Conservation (phyloP, 2,113 vertebrate species). For the Lethenteron reissneri region DNA sequence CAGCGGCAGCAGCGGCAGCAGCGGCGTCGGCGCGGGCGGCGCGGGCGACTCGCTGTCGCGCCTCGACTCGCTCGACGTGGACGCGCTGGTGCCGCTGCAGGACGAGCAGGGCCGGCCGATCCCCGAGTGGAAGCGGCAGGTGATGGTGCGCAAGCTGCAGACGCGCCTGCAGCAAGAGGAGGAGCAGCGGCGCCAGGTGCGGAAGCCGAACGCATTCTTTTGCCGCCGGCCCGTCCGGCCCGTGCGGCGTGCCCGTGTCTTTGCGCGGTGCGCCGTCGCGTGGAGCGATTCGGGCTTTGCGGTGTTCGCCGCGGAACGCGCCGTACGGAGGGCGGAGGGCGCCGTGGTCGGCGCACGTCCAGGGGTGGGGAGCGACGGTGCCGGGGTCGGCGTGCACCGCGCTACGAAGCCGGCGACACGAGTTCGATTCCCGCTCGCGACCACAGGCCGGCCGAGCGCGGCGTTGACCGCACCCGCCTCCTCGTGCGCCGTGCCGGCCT, state of each 20-base stretch:
- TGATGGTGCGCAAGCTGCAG: conserved; percentile 81
- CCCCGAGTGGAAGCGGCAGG: conserved; percentile 75
- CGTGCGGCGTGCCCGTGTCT: too few relatives aligned
- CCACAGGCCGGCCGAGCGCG: too few relatives aligned
- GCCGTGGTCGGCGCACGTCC: too few relatives aligned
- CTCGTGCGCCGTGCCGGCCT: too few relatives aligned
- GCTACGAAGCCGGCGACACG: too few relatives aligned
- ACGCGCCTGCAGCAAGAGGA: conserved; percentile 85
- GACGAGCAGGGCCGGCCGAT: conserved; percentile 67
- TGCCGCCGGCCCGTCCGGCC: too few relatives aligned
- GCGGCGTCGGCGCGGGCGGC: conserved; percentile 24
- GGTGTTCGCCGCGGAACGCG: rapidly evolving
- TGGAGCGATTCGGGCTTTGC: neutral
- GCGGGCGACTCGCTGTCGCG: conserved; percentile 14
- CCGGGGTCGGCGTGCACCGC: too few relatives aligned
- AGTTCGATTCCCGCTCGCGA: too few relatives aligned
- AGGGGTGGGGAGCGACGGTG: too few relatives aligned
- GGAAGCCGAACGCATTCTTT: conserved; percentile 7
- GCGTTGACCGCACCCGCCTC: too few relatives aligned
- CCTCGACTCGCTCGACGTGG: conserved; percentile 28
- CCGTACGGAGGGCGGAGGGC: neutral
- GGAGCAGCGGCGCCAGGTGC: conserved; percentile 61
- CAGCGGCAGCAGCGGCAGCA: conserved; percentile 22
- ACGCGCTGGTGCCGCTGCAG: conserved; percentile 52
- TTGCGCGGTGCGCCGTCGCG: too few relatives aligned